Evolutionary conservation across 1,140 invertebrate species (phyloP).

Genomic region (Pseudoatta argentina): DNA sequence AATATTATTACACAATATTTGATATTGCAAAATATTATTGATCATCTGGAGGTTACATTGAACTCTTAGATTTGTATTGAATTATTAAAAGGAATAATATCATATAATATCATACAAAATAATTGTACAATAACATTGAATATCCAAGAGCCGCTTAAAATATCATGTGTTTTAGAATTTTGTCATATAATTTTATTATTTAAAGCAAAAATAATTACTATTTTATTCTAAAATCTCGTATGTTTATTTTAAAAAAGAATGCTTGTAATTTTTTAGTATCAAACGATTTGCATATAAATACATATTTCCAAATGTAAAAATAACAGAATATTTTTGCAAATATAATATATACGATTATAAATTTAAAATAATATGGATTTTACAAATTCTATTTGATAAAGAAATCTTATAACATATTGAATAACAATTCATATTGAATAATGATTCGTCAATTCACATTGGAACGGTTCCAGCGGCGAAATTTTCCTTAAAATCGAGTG

Average conservation of each 20-base stretch:
- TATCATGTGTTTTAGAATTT: slow-evolving; percentile 1
- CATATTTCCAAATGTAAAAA: neutral
- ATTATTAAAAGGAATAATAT: too few relatives aligned
- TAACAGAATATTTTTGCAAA: neutral
- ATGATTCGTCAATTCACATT: neutral
- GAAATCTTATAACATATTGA: slow-evolving; percentile 3
- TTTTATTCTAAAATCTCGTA: neutral
- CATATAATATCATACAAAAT: too few relatives aligned
- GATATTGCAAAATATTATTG: too few relatives aligned
- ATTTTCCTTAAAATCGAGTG: slow-evolving; percentile 38
- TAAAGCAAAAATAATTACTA: neutral
- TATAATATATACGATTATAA: neutral
- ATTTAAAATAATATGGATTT: neutral
- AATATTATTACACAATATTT: too few relatives aligned
- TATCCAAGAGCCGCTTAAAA: too few relatives aligned
- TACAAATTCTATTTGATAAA: neutral
- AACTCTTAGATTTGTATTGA: too few relatives aligned
- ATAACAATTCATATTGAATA: neutral
- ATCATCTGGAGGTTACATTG: too few relatives aligned
- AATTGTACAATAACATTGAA: too few relatives aligned
- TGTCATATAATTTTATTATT: neutral
- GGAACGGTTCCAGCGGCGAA: slow-evolving; percentile 24
- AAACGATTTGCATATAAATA: neutral
- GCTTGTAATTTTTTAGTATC: neutral
- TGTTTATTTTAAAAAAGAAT: neutral